Conservation (phyloP, 2,113 vertebrate genomes). For the Neotragus pygmaeus region DNA sequence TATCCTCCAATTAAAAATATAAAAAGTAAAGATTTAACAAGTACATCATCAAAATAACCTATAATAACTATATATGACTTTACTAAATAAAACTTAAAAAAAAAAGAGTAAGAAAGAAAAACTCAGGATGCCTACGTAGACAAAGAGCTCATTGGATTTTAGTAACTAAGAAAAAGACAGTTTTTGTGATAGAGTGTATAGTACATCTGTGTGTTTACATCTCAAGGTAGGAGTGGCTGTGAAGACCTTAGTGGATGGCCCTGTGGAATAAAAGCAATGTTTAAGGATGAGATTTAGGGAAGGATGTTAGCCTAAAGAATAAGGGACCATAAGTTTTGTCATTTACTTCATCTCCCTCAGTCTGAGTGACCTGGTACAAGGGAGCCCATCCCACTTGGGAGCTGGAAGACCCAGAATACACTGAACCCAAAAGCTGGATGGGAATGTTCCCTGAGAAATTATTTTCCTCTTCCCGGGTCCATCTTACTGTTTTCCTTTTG, state of each 20-base stretch:
- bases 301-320: background rate
- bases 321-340: background rate
- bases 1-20: background rate
- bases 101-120: conserved; percentile 55
- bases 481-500: background rate
- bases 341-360: background rate
- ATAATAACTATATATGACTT: background rate
- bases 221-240: background rate
- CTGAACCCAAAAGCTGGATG: background rate
- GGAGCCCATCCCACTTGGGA: background rate
- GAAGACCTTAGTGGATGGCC: background rate
- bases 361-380: background rate
- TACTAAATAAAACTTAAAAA: background rate
- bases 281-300: background rate
- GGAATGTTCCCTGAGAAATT: background rate
- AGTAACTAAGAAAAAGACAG: background rate
- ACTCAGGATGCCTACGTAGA: background rate
- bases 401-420: background rate
- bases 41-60: background rate
- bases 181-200: background rate
- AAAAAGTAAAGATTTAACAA: background rate
- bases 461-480: background rate
- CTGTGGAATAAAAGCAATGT: background rate
- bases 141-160: background rate
- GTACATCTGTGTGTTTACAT: background rate